Base-by-base conservation (phyloP, 2,113 vertebrate genomes). In the Ranitomeya imitator region DNA sequence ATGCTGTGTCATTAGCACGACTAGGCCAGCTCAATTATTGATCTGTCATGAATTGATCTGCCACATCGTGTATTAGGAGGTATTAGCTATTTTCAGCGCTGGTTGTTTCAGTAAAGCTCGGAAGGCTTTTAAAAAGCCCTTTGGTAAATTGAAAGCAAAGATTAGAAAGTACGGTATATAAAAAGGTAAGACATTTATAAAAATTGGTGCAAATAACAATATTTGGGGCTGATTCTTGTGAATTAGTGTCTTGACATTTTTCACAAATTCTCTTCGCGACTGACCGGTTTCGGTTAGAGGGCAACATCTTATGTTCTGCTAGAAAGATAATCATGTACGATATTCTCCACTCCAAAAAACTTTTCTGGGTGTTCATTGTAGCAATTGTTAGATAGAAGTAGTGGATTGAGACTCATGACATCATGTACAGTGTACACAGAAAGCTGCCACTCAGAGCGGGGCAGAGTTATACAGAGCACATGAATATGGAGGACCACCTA, bases 1-100 rank as follows among this genome's bases (percentile, higher is more conserved):
- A 85, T 73, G 77, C 82, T 85, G 74, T 85, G 87, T 79, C 87
- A 84, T 89, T 89, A 88, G 71, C 80, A 88, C 71, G 11, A 87
- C 78, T 87, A 73, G 67, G 52, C 67, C 79, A 37, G 87, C 87
- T 37, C 82, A 67, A 23, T 84, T 89, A 89, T 89, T 89, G 87
- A 89, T 88, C 69, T 88, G 79, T 73, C 86, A 88, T 45, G 69
- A 37, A 88, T 76, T 83, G 86, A 83, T 84, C 74, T 84, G 45
- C 54, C 74, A 79, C n/a, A 21, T 45, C 18, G 52, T 16, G 73
- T 79, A 85, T 87, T 63, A 51, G 14, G 79, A 87, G 59, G 57
- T 78, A 78, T 85, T 67, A 69, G 73, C 60, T 37, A 73, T 65
- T 83, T 88, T 65, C 45, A 74, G 71, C 13, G 31, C 37, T 57